Evolutionary conservation across 2,113 vertebrate genomes (phyloP).

Genomic region (Vidua chalybeata): DNA sequence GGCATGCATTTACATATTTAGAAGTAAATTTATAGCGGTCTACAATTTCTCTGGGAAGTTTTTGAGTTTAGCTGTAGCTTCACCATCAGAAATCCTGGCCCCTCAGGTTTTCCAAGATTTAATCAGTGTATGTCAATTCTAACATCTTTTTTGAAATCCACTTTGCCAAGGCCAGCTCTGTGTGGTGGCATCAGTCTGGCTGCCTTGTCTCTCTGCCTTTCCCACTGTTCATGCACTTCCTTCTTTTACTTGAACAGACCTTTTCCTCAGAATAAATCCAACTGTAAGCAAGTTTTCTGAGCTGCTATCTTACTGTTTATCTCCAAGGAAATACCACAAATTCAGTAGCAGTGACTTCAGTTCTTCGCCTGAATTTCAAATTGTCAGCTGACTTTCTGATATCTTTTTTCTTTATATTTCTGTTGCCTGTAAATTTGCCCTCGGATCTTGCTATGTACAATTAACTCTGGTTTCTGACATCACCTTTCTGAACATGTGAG

Average conservation of each 20-base stretch:
- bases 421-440: not conserved
- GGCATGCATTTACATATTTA: not conserved
- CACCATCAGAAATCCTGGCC: not conserved
- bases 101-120: not conserved
- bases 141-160: not conserved
- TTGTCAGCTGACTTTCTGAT: not conserved
- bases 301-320: not conserved
- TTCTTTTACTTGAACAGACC: not conserved
- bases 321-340: not conserved
- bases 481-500: not conserved
- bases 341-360: not conserved
- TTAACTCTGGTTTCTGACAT: not conserved
- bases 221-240: not conserved
- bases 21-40: not conserved
- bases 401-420: not conserved
- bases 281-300: not conserved
- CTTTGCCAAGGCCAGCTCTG: not conserved
- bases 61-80: not conserved
- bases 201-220: not conserved
- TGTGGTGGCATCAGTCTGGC: not conserved
- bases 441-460: accelerated
- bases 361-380: not conserved
- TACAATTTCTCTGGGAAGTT: not conserved
- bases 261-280: not conserved
- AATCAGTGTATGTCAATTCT: not conserved